A percentile compares a stretch with the other conserved stretches of the same genome.
Conservation (phyloP, 2,888 invertebrate genomes). For the Noctua janthina region DNA sequence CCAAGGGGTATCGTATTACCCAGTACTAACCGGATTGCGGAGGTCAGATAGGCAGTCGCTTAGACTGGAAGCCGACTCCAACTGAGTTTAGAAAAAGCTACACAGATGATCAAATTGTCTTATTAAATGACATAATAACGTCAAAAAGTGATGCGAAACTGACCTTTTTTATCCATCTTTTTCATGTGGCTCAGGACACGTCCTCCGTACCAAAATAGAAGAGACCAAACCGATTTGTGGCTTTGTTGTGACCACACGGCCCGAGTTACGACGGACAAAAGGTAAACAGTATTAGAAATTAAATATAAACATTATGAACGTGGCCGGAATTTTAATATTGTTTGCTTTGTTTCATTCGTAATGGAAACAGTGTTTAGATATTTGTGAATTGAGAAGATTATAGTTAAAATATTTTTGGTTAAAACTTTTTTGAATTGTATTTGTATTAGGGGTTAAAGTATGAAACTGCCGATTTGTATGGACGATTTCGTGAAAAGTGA, state of each 20-base stretch:
- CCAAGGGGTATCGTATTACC: no score
- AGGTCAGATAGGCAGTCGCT: no score
- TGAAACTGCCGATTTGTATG: no score
- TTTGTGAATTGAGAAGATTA: neutral
- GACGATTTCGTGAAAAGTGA: no score
- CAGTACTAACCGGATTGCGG: no score
- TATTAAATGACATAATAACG: neutral
- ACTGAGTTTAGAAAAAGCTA: no score
- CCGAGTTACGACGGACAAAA: constrained; percentile 25
- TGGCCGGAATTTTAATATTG: constrained; percentile 27
- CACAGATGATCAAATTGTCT: no score
- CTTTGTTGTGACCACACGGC: constrained; percentile 48
- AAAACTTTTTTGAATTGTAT: no score
- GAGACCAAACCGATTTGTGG: constrained; percentile 55
- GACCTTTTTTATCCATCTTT: neutral
- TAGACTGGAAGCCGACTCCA: no score
- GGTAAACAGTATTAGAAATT: constrained; percentile 51
- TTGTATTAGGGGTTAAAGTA: no score
- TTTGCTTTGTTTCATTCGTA: constrained; percentile 1
- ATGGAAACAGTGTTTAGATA: neutral
- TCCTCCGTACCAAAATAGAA: constrained; percentile 54
- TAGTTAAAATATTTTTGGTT: neutral
- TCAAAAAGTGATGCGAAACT: neutral
- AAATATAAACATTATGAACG: constrained; percentile 37
- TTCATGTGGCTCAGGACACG: neutral